A percentile compares a stretch with the other conserved stretches of the same genome.
These are phyloP conservation scores for Ciconia maguari DNA, from an alignment of 2,113 vertebrate genomes.

Conservation along the genomic window DNA sequence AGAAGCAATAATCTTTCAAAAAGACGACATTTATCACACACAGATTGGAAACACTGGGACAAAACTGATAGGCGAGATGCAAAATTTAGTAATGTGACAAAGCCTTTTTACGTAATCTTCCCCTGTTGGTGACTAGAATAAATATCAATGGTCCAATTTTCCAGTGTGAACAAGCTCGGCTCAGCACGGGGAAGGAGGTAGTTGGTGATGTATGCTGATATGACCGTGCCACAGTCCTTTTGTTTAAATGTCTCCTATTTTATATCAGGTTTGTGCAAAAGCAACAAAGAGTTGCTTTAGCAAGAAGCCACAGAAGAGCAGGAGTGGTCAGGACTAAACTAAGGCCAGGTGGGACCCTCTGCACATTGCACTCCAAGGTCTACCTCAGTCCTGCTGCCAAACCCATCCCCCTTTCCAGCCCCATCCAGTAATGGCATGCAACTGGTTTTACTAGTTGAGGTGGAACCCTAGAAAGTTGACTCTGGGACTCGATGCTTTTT, in stretches of 20 bases:
- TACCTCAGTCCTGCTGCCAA: neutral
- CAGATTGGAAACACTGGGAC: neutral
- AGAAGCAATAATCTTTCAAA: conserved; percentile 36
- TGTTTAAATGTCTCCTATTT: neutral
- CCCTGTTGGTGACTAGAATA: neutral
- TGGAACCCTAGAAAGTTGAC: neutral
- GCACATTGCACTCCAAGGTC: neutral
- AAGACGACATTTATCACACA: conserved; percentile 26
- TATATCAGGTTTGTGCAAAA: neutral
- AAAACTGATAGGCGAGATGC: neutral
- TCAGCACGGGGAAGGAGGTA: neutral
- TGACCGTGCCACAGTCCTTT: neutral
- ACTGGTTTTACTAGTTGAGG: neutral
- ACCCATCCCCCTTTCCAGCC: neutral
- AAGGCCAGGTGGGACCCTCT: neutral
- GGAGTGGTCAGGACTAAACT: neutral
- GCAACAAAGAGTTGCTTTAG: neutral
- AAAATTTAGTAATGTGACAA: neutral
- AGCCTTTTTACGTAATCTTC: neutral
- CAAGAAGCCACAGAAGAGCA: accelerated
- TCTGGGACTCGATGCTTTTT: neutral
- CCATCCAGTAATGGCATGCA: neutral
- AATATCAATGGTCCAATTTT: neutral
- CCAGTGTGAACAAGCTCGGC: neutral
- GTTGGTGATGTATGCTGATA: neutral